Conservation (phyloP, 1,140 invertebrate genomes). For the Campodea augens region DNA sequence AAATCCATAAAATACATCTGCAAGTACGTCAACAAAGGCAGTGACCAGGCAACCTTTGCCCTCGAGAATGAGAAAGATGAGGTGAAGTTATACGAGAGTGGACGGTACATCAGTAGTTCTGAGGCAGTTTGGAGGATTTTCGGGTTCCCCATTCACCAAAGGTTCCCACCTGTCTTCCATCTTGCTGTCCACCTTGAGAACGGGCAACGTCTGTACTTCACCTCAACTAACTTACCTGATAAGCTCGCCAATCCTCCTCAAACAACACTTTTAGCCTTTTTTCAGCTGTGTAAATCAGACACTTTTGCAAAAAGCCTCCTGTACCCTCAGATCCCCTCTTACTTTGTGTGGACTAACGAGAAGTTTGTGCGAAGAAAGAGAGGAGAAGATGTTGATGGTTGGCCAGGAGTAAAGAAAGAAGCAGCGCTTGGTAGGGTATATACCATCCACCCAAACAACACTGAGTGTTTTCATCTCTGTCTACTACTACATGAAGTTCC, state of each 20-base stretch:
- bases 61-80: constrained; percentile 16
- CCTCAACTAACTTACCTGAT: neutral
- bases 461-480: constrained; percentile 18
- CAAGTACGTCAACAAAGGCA: constrained; percentile 17
- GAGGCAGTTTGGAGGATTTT: constrained; percentile 18
- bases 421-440: constrained; percentile 18
- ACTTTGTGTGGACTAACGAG: constrained; percentile 10
- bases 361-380: constrained; percentile 9
- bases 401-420: constrained; percentile 10
- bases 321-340: constrained; percentile 11
- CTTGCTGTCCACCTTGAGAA: constrained; percentile 18
- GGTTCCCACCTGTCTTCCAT: constrained; percentile 13
- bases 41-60: constrained; percentile 13
- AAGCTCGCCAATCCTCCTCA: neutral
- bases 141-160: constrained; percentile 13
- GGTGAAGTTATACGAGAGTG: constrained; percentile 12
- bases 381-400: constrained; percentile 5
- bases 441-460: constrained; percentile 15
- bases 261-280: constrained; percentile 8
- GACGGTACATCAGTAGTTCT: constrained; percentile 14
- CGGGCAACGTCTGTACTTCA: constrained; percentile 9
- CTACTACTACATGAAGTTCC: constrained; percentile 21
- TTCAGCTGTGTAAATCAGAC: constrained; percentile 2
- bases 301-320: neutral
- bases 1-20: constrained; percentile 18